Base-by-base conservation (phyloP, 2,113 vertebrate species). In the Phalacrocorax brasilianus region DNA sequence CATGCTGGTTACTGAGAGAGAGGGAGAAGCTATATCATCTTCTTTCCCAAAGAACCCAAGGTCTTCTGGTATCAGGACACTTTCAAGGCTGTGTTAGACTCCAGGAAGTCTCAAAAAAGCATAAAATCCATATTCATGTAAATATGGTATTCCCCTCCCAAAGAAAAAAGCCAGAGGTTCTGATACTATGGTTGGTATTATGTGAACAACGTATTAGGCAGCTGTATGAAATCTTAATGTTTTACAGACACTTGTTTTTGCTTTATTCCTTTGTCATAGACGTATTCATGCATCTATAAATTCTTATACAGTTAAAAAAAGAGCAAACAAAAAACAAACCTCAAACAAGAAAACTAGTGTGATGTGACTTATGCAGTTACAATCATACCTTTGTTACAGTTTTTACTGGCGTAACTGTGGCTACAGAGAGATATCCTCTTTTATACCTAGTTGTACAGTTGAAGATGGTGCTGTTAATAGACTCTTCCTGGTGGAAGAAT, bases 281-380 rank as follows among this genome's bases (percentile, higher is more conserved):
- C 7, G 8, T 58, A 38, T 72, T 88, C 74, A 52, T 56, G 19
- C 6, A 68, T 16, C 7, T 56, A 28, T 45, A 52, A 18, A 26
- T 76, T 80, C 58, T 68, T 38, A 26, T 30, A 26, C 8, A 30
- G 11, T 68, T 44, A 47, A 88, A 65, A 42, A 40, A 44, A 28
- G 16, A 3, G 7, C 32, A 20, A 30, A 8, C 4, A 76, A 42
- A 75, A 19, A 0, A 1, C 8, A 35, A 44, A 11, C 3, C 6
- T 17, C 20, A 32, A 49, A 50, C 16, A 35, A 35, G 13, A 85
- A 90, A 88, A 28, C 2, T 42, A 44, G 5, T 9, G 8, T 30
- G 7, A n/a, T 63, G 14, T 81, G 52, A 45, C 9, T 32, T 44
- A 19, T 4, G 5, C 4, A 28, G n/a, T 42, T 50, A 44, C 16